Evolutionary conservation across 1,140 invertebrate species (phyloP).

Genomic region (Papilio glaucus): DNA sequence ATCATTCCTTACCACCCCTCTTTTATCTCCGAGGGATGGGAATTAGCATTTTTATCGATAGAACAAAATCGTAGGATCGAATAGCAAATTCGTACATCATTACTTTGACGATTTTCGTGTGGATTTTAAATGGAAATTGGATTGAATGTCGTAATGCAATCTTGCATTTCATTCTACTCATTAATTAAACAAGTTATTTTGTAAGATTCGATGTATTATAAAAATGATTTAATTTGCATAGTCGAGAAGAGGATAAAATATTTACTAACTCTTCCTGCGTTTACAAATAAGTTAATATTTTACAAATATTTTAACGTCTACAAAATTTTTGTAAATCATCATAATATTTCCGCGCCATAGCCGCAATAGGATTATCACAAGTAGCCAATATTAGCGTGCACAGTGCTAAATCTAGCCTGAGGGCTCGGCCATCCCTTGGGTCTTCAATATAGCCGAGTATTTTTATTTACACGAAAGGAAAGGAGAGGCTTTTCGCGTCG

Average conservation of each 20-base stretch:
- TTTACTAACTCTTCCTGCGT: no score
- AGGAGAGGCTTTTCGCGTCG: constrained; percentile 55
- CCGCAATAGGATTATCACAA: background rate
- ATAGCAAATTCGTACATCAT: constrained; percentile 43
- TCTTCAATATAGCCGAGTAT: constrained; percentile 68
- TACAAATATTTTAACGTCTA: no score
- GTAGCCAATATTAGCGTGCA: constrained; percentile 47
- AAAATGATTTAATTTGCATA: constrained; percentile 4
- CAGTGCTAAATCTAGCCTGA: constrained; percentile 56
- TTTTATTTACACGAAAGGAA: constrained; percentile 74
- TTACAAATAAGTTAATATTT: no score
- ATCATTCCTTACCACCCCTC: constrained; percentile 54
- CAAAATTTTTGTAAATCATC: no score
- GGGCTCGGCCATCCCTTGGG: constrained; percentile 72
- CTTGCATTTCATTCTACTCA: no score
- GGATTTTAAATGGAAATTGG: background rate
- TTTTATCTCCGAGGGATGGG: constrained; percentile 50
- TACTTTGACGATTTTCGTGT: constrained; percentile 34
- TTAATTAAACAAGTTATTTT: no score
- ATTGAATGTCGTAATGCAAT: no score
- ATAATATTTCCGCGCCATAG: no score
- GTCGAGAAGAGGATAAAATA: background rate
- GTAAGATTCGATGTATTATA: no score
- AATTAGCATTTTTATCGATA: constrained; percentile 77
- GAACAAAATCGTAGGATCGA: constrained; percentile 44